These are phyloP conservation scores for Epizoanthus scotinus DNA, from an alignment of 92 coral and sea anemone genomes.

Conservation along the genomic window DNA sequence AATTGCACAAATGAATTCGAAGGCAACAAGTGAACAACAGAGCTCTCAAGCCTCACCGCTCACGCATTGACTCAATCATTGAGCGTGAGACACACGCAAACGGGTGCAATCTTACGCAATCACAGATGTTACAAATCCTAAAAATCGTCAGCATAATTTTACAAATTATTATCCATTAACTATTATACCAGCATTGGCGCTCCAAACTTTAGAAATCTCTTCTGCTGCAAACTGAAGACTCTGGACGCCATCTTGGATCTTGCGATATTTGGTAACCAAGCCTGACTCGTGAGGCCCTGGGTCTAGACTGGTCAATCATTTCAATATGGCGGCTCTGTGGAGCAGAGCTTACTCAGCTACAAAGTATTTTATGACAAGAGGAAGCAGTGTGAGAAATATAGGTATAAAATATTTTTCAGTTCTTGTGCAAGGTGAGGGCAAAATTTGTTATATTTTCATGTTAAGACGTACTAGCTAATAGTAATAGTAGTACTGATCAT, in stretches of 20 bases:
- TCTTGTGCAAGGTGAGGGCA: constrained; percentile 13
- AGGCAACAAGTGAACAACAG: too few species aligned
- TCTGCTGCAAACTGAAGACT: constrained; percentile 55
- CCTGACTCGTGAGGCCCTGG: constrained; percentile 26
- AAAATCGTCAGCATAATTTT: too few species aligned
- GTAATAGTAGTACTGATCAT: too few species aligned
- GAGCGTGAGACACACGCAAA: too few species aligned
- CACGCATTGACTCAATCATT: too few species aligned
- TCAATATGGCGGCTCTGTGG: constrained; percentile 67
- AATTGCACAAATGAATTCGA: too few species aligned
- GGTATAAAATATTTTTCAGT: constrained; percentile 2
- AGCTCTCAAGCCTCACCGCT: too few species aligned
- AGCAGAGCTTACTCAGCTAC: constrained; percentile 20
- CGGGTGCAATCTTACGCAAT: too few species aligned
- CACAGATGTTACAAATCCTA: too few species aligned
- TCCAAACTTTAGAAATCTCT: constrained; percentile 83
- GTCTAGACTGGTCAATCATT: constrained; percentile 4
- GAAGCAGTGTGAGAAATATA: not conserved
- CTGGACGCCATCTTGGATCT: constrained; percentile 85
- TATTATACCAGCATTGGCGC: constrained; percentile 84
- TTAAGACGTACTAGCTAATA: not conserved
- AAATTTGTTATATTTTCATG: not conserved
- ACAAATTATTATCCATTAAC: not conserved
- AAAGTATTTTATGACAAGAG: not conserved
- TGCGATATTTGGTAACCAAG: constrained; percentile 18